These are phyloP conservation scores for Helicoverpa zea DNA, from an alignment of 1,140 invertebrate genomes.

Conservation along the genomic window DNA sequence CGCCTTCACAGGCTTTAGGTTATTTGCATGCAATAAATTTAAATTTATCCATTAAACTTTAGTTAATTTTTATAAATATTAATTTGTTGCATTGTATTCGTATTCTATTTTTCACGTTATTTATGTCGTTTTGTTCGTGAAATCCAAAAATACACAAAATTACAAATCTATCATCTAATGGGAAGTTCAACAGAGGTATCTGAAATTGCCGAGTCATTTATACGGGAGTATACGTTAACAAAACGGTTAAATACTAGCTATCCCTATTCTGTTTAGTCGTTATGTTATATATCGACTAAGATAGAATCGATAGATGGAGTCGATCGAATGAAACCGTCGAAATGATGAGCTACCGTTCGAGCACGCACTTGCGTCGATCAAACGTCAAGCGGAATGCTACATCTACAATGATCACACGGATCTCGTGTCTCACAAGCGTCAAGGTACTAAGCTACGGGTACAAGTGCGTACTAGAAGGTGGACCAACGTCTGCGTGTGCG, in stretches of 20 bases:
- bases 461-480: conserved; percentile 58
- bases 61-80: conserved; percentile 44
- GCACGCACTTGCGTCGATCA: conserved; percentile 43
- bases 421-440: conserved; percentile 38
- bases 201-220: conserved; percentile 4
- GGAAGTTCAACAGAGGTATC: conserved; percentile 31
- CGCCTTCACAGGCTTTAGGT: conserved; percentile 59
- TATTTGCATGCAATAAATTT: conserved; percentile 60
- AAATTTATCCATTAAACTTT: conserved; percentile 42
- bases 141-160: conserved; percentile 43
- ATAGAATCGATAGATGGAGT: conserved; percentile 49
- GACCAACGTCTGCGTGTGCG: conserved; percentile 40
- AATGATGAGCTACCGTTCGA: conserved; percentile 19
- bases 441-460: conserved; percentile 42
- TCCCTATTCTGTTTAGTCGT: conserved; percentile 49
- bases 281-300: conserved; percentile 38
- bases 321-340: conserved; percentile 46
- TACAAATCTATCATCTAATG: conserved; percentile 39
- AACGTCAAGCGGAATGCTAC: conserved; percentile 45
- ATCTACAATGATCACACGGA: conserved; percentile 23
- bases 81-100: conserved; percentile 42
- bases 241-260: conserved; percentile 37
- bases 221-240: conserved; percentile 32
- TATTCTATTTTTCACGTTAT: conserved; percentile 24
- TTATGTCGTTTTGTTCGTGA: conserved; percentile 39